phyloP scores from a whole-genome alignment of 2,113 vertebrate genomes.

The Glaucomys volans region DNA sequence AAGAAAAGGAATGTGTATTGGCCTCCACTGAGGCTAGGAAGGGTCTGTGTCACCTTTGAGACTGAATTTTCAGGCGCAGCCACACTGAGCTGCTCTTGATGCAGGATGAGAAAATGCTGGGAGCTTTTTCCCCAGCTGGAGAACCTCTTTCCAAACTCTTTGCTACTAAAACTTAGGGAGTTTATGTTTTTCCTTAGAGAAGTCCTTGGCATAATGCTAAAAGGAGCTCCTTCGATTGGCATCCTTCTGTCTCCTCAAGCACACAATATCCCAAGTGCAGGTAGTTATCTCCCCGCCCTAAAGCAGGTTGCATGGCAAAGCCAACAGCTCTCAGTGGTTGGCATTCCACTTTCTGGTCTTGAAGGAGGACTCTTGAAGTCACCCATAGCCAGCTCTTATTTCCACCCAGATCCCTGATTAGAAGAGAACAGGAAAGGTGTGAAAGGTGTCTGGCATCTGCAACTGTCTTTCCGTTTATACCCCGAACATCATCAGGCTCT shows the following conservation, averaged over 20 bases:
- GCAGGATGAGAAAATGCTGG: background rate
- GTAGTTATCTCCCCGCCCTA: too few relatives aligned
- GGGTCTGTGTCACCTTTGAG: background rate
- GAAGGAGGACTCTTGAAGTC: too few relatives aligned
- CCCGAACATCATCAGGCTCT: too few relatives aligned
- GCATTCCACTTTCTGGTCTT: background rate
- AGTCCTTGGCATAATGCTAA: background rate
- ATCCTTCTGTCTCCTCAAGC: background rate
- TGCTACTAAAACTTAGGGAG: background rate
- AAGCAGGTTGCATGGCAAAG: background rate
- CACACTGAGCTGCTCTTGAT: background rate
- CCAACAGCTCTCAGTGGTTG: background rate
- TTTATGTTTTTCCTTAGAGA: background rate
- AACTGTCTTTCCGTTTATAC: background rate
- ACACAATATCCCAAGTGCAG: background rate
- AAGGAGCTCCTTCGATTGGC: background rate
- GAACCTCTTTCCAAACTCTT: background rate
- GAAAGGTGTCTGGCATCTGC: background rate
- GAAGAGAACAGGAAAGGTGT: background rate
- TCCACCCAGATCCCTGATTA: accelerated
- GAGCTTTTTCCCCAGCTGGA: background rate
- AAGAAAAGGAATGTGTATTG: background rate
- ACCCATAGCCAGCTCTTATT: background rate
- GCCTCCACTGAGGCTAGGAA: background rate
- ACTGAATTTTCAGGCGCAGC: background rate